A percentile compares a stretch with the other conserved stretches of the same genome.
Evolutionary conservation across 2,113 vertebrate genomes (phyloP).

Genomic region (Brachypteracias leptosomus): DNA sequence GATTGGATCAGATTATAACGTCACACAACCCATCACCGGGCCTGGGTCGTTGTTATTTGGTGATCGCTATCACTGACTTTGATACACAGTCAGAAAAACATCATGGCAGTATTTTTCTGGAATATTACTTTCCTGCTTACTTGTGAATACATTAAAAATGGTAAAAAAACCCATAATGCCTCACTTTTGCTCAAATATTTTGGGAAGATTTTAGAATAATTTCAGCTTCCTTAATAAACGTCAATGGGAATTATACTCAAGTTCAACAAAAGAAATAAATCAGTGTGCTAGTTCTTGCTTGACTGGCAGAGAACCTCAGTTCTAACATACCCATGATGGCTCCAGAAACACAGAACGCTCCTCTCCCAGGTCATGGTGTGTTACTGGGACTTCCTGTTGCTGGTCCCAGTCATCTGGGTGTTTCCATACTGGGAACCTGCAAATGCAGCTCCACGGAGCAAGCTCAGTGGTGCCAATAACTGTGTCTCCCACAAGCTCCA

Average conservation of each 20-base stretch:
- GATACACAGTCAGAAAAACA: conserved; percentile 35
- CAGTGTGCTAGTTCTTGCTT: neutral
- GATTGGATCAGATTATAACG: conserved; percentile 40
- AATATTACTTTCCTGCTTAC: neutral
- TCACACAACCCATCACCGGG: neutral
- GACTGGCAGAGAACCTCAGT: neutral
- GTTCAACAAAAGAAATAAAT: neutral
- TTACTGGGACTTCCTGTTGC: neutral
- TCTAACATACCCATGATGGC: neutral
- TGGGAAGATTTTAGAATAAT: neutral
- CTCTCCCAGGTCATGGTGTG: neutral
- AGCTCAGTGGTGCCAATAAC: neutral
- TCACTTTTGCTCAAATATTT: neutral
- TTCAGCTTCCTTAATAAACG: neutral
- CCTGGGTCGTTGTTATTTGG: conserved; percentile 32
- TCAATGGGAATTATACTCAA: neutral
- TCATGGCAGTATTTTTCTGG: neutral
- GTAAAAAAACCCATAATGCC: neutral
- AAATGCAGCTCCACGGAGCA: neutral
- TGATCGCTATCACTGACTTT: conserved; percentile 49
- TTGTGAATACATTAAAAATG: neutral
- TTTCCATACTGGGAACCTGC: neutral
- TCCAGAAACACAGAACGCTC: neutral
- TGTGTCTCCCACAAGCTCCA: neutral
- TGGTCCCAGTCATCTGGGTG: neutral